These are phyloP conservation scores for Pelusios castaneus DNA, from an alignment of 2,113 vertebrate species.

Conservation along the genomic window DNA sequence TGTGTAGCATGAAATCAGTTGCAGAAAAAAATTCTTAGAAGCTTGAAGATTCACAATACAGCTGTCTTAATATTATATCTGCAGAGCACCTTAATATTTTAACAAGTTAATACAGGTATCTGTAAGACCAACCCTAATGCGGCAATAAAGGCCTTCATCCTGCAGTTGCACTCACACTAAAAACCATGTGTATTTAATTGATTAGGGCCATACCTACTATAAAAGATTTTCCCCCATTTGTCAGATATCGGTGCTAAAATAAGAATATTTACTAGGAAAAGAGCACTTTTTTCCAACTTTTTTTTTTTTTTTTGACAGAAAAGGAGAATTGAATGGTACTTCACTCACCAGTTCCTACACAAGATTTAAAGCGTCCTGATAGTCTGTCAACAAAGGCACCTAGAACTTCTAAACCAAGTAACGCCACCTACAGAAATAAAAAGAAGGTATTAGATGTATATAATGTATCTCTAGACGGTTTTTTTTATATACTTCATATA, in stretches of 20 bases:
- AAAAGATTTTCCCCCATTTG: not conserved
- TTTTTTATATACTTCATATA: not conserved
- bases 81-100: not conserved
- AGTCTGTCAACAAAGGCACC: conserved; percentile 89
- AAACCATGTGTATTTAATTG: not conserved
- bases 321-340: not conserved
- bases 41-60: not conserved
- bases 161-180: not conserved
- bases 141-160: not conserved
- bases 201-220: not conserved
- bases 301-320: not conserved
- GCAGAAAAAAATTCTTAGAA: not conserved
- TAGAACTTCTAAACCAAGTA: conserved; percentile 92
- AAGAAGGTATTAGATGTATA: conserved; percentile 34
- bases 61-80: not conserved
- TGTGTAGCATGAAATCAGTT: accelerated
- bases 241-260: not conserved
- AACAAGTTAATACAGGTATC: not conserved
- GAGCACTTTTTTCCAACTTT: not conserved
- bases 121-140: not conserved
- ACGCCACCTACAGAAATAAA: conserved; percentile 84
- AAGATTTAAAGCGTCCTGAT: conserved; percentile 89
- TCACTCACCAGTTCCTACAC: conserved; percentile 88
- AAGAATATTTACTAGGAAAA: not conserved
- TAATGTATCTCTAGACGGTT: not conserved